Evolutionary conservation across 2,113 vertebrate genomes (phyloP).

Genomic region (Cepphus grylle): DNA sequence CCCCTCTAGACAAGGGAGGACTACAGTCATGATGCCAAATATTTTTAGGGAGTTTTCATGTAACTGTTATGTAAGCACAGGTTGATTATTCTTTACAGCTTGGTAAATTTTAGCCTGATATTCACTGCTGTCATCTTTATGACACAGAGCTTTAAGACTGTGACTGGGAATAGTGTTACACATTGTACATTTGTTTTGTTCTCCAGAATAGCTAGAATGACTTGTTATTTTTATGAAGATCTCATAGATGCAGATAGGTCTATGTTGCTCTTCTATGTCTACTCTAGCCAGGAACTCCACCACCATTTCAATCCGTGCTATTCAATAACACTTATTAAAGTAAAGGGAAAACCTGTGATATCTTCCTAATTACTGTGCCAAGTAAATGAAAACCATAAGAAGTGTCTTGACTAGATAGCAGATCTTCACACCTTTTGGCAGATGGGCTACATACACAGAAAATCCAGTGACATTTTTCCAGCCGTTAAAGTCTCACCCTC

Average conservation of each 20-base stretch:
- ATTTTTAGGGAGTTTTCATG: neutral
- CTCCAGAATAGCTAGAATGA: neutral
- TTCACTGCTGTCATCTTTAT: neutral
- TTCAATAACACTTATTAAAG: neutral
- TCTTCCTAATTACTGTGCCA: neutral
- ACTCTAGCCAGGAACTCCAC: neutral
- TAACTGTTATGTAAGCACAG: neutral
- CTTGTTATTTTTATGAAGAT: neutral
- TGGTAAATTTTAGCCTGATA: neutral
- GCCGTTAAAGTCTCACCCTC: neutral
- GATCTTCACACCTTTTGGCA: neutral
- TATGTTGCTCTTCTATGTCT: neutral
- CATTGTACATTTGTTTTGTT: neutral
- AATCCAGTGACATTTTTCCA: neutral
- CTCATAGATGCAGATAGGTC: neutral
- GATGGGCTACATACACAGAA: neutral
- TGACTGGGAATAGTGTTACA: neutral
- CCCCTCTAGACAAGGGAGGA: neutral
- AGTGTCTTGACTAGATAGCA: neutral
- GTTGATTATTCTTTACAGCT: neutral
- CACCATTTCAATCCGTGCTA: neutral
- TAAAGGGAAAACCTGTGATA: neutral
- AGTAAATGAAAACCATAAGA: neutral
- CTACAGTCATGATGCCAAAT: neutral
- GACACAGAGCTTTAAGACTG: neutral